Base-by-base conservation (phyloP, 2,888 invertebrate genomes). In the Xylota sylvarum region DNA sequence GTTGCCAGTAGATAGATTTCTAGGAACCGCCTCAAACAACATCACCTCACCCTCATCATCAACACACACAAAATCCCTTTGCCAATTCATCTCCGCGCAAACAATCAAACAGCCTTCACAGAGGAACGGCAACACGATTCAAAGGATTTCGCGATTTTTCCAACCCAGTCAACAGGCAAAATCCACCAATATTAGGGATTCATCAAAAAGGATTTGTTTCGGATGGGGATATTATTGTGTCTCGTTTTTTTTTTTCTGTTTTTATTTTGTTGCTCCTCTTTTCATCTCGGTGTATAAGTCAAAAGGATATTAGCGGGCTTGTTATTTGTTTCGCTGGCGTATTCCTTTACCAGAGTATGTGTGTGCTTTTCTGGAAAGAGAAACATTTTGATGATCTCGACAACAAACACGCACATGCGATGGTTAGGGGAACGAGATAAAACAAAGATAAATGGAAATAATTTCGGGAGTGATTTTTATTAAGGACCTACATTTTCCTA, bases 91-190 rank as follows among this genome's bases (percentile, higher is more conserved):
- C 50, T 50, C 50, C 50, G 50, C 50, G 4, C 23, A 23, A 50
- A 50, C 50, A 50, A 19, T 48, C 17, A 46, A 17, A 46, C 17
- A 46, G 48, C 48, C 48, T 19, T 19, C 48, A 19, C 10, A 17
- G 40, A 17, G 43, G 5, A 62, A 9, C 5, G 9, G 14, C 60
- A 4, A 35, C 40, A 60, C 67, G 32, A 82, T 62, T 86, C 86
- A 82, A 86, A 86, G 82, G 86, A 86, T 82, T 74, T 78, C 86
- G 82, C 86, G 82, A 82, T 83, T 69, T 83, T 87, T 87, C 87
- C 87, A 78, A 58, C 77, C 50, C 87, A 87, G 83, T 87, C 87
- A 87, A 87, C 87, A 87, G 79, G 83, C 78, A 83, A 82, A 86
- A 82, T 86, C 82, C 69, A 56, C 87, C 83, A 65, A 87, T 87